Conservation (phyloP, 1,140 invertebrate species). For the Hyphantria cunea region DNA sequence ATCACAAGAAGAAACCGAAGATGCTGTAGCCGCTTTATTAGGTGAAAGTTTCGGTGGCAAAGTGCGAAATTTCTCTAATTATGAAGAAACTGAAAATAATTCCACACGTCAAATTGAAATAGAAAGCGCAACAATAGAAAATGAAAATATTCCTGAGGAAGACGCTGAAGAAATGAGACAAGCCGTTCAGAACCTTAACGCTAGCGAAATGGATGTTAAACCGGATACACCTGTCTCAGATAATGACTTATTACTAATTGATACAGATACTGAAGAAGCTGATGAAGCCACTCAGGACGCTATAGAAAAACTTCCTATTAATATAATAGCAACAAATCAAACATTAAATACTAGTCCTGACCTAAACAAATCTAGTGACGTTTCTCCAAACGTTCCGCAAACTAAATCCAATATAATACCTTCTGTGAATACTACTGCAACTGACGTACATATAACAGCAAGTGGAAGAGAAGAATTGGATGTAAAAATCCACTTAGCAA, state of each 20-base stretch:
- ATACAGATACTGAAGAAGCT: conserved; percentile 91
- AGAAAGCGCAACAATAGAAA: conserved; percentile 70
- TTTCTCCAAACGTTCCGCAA: conserved; percentile 44
- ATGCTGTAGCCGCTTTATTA: conserved; percentile 93
- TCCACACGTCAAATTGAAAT: conserved; percentile 63
- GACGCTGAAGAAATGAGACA: conserved; percentile 90
- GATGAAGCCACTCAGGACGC: conserved; percentile 72
- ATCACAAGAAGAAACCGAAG: conserved; percentile 95
- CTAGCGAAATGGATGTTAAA: conserved; percentile 89
- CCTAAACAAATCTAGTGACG: conserved; percentile 35
- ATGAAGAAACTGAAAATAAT: conserved; percentile 73
- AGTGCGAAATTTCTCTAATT: conserved; percentile 76
- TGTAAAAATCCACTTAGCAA: conserved; percentile 59
- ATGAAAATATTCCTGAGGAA: conserved; percentile 83
- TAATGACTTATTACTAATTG: conserved; percentile 91
- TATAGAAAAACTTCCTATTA: conserved; percentile 64
- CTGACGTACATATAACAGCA: conserved; percentile 29
- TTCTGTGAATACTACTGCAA: conserved; percentile 45
- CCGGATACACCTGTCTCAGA: conserved; percentile 93
- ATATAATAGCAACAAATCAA: conserved; percentile 64
- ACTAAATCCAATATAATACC: conserved; percentile 57
- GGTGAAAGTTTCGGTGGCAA: conserved; percentile 90
- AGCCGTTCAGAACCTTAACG: conserved; percentile 88
- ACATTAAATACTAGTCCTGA: conserved; percentile 45
- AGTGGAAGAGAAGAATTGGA: conserved; percentile 39